These are phyloP conservation scores for Anoplius nigerrimus DNA, from an alignment of 2,888 invertebrate species.

Conservation along the genomic window DNA sequence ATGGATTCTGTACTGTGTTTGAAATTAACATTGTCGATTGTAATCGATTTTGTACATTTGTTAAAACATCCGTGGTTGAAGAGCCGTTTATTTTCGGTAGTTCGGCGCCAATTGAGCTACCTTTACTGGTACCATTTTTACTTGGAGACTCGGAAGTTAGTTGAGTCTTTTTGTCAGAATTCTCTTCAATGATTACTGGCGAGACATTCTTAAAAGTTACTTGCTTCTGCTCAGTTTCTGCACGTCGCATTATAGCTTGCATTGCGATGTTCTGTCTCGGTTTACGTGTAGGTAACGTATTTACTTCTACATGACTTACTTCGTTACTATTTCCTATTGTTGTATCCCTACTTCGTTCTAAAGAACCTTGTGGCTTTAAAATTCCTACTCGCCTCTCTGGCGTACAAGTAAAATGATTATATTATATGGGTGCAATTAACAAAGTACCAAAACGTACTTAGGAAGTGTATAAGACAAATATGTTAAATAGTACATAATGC, in stretches of 20 bases:
- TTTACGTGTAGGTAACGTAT: slow-evolving; percentile 55
- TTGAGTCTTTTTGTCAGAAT: slow-evolving; percentile 46
- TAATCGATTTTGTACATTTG: slow-evolving; percentile 51
- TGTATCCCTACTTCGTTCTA: slow-evolving; percentile 80
- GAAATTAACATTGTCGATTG: slow-evolving; percentile 49
- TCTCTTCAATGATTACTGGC: slow-evolving; percentile 64
- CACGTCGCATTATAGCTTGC: slow-evolving; percentile 84
- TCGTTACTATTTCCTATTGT: slow-evolving; percentile 42
- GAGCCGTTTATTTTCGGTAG: slow-evolving; percentile 20
- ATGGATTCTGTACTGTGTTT: slow-evolving; percentile 27
- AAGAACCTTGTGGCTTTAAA: slow-evolving; percentile 83
- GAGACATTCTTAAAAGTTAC: slow-evolving; percentile 70
- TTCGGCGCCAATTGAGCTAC: slow-evolving; percentile 28
- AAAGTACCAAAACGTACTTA: background rate
- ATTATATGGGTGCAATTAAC: too few relatives aligned
- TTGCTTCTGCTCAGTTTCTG: slow-evolving; percentile 83
- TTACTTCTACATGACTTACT: slow-evolving; percentile 52
- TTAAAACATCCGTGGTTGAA: slow-evolving; percentile 31
- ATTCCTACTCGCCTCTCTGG: slow-evolving; percentile 81
- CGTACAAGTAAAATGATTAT: slow-evolving; percentile 46
- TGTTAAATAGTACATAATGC: background rate
- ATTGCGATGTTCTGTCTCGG: slow-evolving; percentile 86
- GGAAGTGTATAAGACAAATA: background rate
- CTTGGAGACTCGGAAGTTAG: slow-evolving; percentile 35
- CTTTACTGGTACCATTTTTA: slow-evolving; percentile 43